A percentile compares a stretch with the other conserved stretches of the same genome.
These are phyloP conservation scores for Heterodera filipjevi DNA, from an alignment of 2,888 invertebrate species.

Conservation along the genomic window DNA sequence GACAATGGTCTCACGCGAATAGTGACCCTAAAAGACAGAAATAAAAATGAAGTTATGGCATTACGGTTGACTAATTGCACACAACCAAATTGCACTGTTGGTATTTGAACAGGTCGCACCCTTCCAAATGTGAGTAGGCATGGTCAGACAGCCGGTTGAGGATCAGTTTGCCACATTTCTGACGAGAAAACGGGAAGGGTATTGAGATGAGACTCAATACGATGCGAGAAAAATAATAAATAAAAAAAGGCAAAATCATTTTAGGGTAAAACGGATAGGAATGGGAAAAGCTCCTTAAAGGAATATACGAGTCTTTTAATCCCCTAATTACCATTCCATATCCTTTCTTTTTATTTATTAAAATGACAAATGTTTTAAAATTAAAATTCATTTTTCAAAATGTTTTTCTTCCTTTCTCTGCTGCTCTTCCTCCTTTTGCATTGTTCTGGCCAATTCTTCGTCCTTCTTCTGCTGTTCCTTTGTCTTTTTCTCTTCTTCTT, in stretches of 20 bases:
- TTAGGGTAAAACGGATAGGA: too few relatives aligned
- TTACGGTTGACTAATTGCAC: not conserved
- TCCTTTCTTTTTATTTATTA: too few relatives aligned
- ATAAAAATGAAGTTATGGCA: not conserved
- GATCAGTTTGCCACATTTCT: conserved; percentile 55
- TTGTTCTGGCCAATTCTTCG: conserved; percentile 18
- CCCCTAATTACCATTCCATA: too few relatives aligned
- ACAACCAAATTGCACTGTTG: conserved; percentile 54
- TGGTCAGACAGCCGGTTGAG: conserved; percentile 55
- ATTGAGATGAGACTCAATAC: too few relatives aligned
- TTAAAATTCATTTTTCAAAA: not conserved
- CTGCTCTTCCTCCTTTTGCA: not conserved
- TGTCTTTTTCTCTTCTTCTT: not conserved
- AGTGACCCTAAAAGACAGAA: conserved; percentile 38
- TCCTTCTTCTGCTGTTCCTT: conserved; percentile 3
- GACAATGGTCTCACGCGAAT: conserved; percentile 53
- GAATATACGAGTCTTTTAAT: too few relatives aligned
- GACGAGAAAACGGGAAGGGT: conserved; percentile 6
- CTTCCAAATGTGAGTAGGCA: conserved; percentile 58
- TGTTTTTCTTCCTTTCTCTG: not conserved
- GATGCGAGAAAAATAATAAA: too few relatives aligned
- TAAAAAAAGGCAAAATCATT: too few relatives aligned
- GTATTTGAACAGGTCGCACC: conserved; percentile 51
- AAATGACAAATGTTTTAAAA: not conserved
- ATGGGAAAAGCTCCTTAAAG: too few relatives aligned